phyloP scores from a whole-genome alignment of 2,113 vertebrate species.

The Corythornis vintsioides region DNA sequence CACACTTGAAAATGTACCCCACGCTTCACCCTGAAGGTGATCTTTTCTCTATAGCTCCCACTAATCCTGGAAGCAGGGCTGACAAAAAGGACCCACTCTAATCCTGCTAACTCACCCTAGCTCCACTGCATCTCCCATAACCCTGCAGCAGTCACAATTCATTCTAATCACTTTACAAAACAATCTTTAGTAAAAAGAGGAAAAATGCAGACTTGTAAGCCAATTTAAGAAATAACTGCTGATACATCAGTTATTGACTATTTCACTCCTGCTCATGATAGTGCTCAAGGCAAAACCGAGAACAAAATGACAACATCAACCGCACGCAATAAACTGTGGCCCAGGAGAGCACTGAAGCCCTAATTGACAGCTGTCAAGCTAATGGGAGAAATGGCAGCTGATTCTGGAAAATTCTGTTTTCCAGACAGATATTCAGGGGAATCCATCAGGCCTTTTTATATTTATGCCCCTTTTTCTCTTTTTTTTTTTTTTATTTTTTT shows the following conservation, averaged over 20 bases:
- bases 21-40: constrained; percentile 42
- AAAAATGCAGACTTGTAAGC: constrained; percentile 90
- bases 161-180: constrained; percentile 86
- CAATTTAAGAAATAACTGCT: constrained; percentile 98
- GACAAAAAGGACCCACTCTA: constrained; percentile 51
- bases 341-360: constrained; percentile 91
- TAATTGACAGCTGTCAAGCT: constrained; percentile 98
- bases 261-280: constrained; percentile 89
- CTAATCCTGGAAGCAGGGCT: constrained; percentile 58
- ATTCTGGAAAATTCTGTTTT: constrained; percentile 91
- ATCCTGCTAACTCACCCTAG: constrained; percentile 71
- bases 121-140: constrained; percentile 72
- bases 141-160: constrained; percentile 84
- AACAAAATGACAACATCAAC: constrained; percentile 98
- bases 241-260: constrained; percentile 98
- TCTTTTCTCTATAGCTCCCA: constrained; percentile 7
- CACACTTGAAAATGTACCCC: background rate
- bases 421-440: constrained; percentile 80
- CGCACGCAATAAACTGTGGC: constrained; percentile 93
- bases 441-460: constrained; percentile 68
- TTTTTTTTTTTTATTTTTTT: background rate
- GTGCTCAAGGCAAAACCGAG: constrained; percentile 94
- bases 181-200: constrained; percentile 84
- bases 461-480: constrained; percentile 45
- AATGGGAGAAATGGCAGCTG: constrained; percentile 90